A percentile compares a stretch with the other conserved stretches of the same genome.
Evolutionary conservation across 2,113 vertebrate species (phyloP).

Genomic region (Fregata magnificens): DNA sequence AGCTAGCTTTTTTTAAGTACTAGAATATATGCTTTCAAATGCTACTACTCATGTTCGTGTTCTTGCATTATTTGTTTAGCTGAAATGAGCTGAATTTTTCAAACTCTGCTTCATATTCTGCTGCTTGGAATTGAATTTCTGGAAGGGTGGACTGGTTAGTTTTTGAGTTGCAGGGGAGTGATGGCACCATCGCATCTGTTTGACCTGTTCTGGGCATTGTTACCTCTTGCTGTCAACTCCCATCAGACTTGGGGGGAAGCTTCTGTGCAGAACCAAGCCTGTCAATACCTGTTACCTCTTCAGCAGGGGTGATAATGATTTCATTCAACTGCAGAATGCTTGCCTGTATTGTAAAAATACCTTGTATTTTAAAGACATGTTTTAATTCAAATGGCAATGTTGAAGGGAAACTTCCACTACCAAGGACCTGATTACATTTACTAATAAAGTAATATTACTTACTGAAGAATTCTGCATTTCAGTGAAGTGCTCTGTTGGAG

Average conservation of each 20-base stretch:
- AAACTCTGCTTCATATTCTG: not conserved
- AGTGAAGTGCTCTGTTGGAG: too few species aligned
- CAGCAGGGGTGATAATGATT: not conserved
- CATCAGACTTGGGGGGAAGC: not conserved
- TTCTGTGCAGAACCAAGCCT: not conserved
- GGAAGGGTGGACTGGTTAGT: not conserved
- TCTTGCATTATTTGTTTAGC: not conserved
- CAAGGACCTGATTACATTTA: not conserved
- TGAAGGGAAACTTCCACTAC: not conserved
- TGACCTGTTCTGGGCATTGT: not conserved
- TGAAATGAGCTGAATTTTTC: not conserved
- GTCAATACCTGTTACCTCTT: too few species aligned
- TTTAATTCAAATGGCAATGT: not conserved
- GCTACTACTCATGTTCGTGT: not conserved
- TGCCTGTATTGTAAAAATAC: not conserved
- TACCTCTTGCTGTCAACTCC: not conserved
- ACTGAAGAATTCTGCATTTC: too few species aligned
- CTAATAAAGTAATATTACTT: not conserved
- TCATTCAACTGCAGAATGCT: not conserved
- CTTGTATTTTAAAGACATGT: not conserved
- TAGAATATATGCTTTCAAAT: not conserved
- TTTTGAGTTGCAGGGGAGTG: not conserved
- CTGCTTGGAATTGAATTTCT: not conserved
- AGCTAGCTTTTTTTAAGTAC: not conserved
- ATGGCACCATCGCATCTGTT: too few species aligned